Conservation (phyloP, 2,888 invertebrate genomes). For the Notocelia uddmanniana region DNA sequence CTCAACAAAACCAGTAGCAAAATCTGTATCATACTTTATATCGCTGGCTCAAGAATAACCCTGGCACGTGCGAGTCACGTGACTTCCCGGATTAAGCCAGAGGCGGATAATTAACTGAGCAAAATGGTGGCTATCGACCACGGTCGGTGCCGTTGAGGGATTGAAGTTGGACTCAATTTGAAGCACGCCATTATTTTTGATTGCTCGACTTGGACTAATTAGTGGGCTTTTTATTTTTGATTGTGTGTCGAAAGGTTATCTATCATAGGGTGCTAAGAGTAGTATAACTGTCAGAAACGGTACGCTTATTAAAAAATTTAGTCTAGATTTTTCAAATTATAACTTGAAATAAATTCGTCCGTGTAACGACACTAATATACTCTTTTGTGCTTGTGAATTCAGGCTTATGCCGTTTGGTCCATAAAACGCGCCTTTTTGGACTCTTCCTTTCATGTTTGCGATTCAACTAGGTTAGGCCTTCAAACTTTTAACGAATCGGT, state of each 20-base stretch:
- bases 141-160: conserved; percentile 65
- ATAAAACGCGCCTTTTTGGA: not conserved
- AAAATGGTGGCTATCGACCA: conserved; percentile 74
- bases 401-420: not conserved
- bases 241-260: not conserved
- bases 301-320: no score
- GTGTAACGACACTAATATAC: not conserved
- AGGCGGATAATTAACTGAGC: conserved; percentile 83
- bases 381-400: not conserved
- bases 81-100: conserved; percentile 79
- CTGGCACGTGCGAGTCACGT: conserved; percentile 82
- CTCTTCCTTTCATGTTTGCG: conserved; percentile 27
- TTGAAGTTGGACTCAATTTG: conserved; percentile 53
- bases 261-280: not conserved
- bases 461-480: conserved; percentile 30
- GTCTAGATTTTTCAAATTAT: no score
- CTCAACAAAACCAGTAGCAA: conserved; percentile 32
- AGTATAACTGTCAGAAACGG: not conserved
- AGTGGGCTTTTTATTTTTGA: conserved; percentile 18
- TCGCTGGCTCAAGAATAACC: conserved; percentile 62
- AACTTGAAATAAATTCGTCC: no score
- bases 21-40: conserved; percentile 41
- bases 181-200: conserved; percentile 54
- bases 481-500: conserved; percentile 44
- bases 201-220: conserved; percentile 52